Base-by-base conservation (phyloP, 1,140 invertebrate genomes). In the Ladona fulva region DNA sequence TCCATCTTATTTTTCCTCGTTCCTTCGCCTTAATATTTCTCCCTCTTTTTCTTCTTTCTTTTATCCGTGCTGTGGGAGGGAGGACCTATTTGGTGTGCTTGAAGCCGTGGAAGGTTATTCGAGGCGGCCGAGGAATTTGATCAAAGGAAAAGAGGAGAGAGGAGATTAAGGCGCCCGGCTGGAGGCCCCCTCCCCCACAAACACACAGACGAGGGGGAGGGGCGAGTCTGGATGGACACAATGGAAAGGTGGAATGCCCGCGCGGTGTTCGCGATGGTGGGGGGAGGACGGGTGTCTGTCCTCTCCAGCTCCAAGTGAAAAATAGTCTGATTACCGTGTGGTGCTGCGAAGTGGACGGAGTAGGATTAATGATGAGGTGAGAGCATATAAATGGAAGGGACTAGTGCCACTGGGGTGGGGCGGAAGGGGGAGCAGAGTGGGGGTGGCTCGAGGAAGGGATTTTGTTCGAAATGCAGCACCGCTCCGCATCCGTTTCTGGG, bases 91-190 rank as follows among this genome's bases (percentile, higher is more conserved):
- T 66, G 52, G 52, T 66, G 52, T 52, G 44, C 44, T 52, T 19
- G 19, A 11, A 66, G 52, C 52, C 52, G 52, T 66, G 52, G 52
- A 66, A 66, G 52, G 52, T 66, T 66, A 66, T 66, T 66, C 52
- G 52, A 66, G 52, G 52, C 52, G 52, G 52, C 52, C 52, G n/a
- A 66, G 52, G 52, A 66, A 66, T 66, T 66, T 66, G 52, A 66
- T 66, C 52, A 66, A 66, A 66, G 52, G 52, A 22, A 66, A 52
- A 52, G 19, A 52, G 19, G 44, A 19, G 14, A 22, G 52, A 66
- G 52, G 52, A 66, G 52, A 66, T 66, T 66, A 66, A 66, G 52
- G 52, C 52, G 52, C 52, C 52, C 52, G 52, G 52, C n/a, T 66
- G 52, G 52, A 66, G 52, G 52, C 52, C 52, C 52, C 52, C 52